A percentile compares a stretch with the other conserved stretches of the same genome.
Conservation (phyloP, 2,113 vertebrate species). For the Furnarius figulus region DNA sequence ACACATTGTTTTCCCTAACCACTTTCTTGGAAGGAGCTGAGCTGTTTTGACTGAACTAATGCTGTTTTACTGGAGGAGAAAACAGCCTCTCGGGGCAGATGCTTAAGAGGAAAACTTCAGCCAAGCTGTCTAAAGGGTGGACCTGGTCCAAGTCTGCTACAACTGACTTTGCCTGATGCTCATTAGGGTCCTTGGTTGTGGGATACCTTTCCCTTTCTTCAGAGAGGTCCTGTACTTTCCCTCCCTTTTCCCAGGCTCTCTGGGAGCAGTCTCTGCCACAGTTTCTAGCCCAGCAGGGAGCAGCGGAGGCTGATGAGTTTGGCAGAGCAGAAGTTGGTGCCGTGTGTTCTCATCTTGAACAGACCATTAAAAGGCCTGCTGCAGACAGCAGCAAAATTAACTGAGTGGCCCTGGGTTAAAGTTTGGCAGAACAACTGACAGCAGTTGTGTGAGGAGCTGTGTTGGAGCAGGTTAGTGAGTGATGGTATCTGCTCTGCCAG, state of each 20-base stretch:
- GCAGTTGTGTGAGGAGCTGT: neutral
- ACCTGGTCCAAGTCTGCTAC: neutral
- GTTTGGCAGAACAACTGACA: conserved; percentile 48
- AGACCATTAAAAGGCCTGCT: neutral
- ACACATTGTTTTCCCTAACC: neutral
- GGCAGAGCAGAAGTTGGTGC: conserved; percentile 8
- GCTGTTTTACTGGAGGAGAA: neutral
- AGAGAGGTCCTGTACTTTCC: neutral
- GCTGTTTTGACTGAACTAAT: neutral
- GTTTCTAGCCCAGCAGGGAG: conserved; percentile 48
- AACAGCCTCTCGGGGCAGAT: neutral
- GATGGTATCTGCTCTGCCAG: conserved; percentile 27
- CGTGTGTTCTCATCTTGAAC: neutral
- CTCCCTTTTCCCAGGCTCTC: neutral
- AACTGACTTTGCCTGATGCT: neutral
- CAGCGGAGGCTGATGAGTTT: neutral
- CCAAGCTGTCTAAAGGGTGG: neutral
- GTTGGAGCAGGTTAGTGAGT: neutral
- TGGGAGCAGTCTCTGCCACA: neutral
- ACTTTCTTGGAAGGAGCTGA: conserved; percentile 7
- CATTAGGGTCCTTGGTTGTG: neutral
- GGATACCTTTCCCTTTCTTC: neutral
- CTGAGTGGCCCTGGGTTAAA: conserved; percentile 31
- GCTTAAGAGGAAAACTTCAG: neutral
- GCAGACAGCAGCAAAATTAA: neutral